These are phyloP conservation scores for Trypoxylon attenuatum DNA, from an alignment of 2,888 invertebrate genomes.

Conservation along the genomic window DNA sequence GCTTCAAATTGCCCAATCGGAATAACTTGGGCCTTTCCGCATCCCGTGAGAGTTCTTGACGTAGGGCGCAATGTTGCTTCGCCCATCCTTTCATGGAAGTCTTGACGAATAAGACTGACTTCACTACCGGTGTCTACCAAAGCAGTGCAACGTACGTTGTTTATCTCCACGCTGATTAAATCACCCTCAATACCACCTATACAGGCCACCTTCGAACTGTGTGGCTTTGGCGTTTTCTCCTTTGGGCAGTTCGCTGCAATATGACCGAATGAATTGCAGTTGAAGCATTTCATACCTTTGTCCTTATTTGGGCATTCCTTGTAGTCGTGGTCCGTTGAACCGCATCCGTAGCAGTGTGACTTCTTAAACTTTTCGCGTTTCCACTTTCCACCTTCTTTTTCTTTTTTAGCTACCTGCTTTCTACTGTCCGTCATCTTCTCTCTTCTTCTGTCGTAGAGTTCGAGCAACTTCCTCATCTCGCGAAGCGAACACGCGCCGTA, in stretches of 20 bases:
- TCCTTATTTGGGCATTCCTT: conserved; percentile 28
- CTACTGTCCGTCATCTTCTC: conserved; percentile 13
- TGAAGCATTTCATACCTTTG: conserved; percentile 13
- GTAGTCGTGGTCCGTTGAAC: conserved; percentile 15
- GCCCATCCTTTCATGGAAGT: neutral
- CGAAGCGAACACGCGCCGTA: too few relatives aligned
- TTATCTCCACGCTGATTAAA: neutral
- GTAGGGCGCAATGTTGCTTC: neutral
- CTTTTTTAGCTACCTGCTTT: neutral
- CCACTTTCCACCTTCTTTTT: too few relatives aligned
- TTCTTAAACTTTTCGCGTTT: neutral
- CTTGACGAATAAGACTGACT: conserved; percentile 3
- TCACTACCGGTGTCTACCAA: conserved; percentile 10
- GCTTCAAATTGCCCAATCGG: conserved; percentile 1
- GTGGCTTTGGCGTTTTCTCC: neutral
- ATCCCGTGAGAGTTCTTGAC: conserved; percentile 5
- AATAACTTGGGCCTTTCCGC: conserved; percentile 5
- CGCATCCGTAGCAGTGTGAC: conserved; percentile 32
- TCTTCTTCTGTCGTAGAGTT: conserved; percentile 31
- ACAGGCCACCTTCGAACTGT: neutral
- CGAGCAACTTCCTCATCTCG: conserved; percentile 31
- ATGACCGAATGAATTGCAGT: conserved; percentile 4
- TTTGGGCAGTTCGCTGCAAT: neutral
- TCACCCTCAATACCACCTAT: neutral
- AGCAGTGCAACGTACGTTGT: neutral